A percentile compares a stretch with the other conserved stretches of the same genome.
Conservation (phyloP, 1,140 invertebrate genomes). For the Panulirus ornatus region DNA sequence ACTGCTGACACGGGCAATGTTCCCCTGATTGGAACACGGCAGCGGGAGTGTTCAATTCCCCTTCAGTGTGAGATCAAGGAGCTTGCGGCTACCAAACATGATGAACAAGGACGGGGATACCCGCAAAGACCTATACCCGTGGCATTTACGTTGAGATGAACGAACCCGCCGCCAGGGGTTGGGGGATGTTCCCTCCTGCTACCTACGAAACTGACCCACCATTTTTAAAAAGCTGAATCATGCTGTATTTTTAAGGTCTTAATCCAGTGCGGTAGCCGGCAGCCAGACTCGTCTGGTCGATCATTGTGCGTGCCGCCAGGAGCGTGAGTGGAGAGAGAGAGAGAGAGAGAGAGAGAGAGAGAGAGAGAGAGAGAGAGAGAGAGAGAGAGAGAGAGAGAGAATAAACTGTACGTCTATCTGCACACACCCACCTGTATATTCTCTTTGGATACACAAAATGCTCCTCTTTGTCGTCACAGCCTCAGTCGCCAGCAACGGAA, state of each 20-base stretch:
- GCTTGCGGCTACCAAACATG: background rate
- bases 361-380: background rate
- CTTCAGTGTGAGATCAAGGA: background rate
- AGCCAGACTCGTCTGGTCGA: background rate
- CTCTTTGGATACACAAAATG: no score
- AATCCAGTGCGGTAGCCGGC: background rate
- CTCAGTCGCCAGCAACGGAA: no score
- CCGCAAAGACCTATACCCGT: no score
- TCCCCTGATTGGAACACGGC: background rate
- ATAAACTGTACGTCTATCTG: background rate
- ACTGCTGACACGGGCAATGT: no score
- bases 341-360: background rate
- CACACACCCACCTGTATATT: no score
- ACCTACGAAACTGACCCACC: no score
- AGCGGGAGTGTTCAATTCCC: background rate
- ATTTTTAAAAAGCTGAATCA: slow-evolving; percentile 9
- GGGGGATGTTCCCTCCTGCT: no score
- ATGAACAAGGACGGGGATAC: background rate
- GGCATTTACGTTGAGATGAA: no score
- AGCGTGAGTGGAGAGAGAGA: background rate
- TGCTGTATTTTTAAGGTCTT: background rate
- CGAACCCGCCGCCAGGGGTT: no score
- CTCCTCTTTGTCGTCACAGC: no score
- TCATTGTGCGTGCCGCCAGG: background rate
- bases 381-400: background rate